Base-by-base conservation (phyloP, 1,140 invertebrate species). In the Drosophila arawakana region DNA sequence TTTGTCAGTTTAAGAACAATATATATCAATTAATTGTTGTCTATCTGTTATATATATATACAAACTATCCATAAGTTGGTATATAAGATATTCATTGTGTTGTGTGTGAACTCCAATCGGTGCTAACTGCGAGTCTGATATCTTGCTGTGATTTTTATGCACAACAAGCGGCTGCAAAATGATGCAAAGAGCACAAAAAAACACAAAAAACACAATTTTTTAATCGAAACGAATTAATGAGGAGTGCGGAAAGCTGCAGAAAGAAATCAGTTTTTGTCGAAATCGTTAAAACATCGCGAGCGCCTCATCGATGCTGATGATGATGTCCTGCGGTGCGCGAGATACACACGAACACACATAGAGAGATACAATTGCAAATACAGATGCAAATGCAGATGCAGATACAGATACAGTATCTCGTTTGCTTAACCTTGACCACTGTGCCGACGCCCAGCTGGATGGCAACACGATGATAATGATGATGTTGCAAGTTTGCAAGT, bases 151-250 rank as follows among this genome's bases (percentile, higher is more conserved):
- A 89, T 90, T 89, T 89, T 89, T 89, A 89, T 89, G 84, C 84
- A 89, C 75, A 89, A 89, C 84, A 89, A 81, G 84, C 75, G 66
- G 71, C 79, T 90, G 84, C 80, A 84, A 68, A 30, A 76, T 79
- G 81, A 79, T 77, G 69, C 72, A 82, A 72, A 84, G 78, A 61
- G 66, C 76, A 86, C 18, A 77, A 88, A 30, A 30, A 6, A 30
- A 30, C 1, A 30, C 1, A 30, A 30, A 84, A 78, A 61, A 70
- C 76, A 86, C 18, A 77, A 88, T 86, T 86, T 86, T 86, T 86
- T 86, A 86, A 86, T 86, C 83, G 83, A 88, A 88, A 81, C 77
- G 80, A 88, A 88, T 89, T 89, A 88, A 88, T 89, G 84, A 84
- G 84, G 77, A 70, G 73, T 70, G 73, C 73, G 83, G 67, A 80